phyloP scores from a whole-genome alignment of 2,888 invertebrate species.

The Danaus chrysippus region DNA sequence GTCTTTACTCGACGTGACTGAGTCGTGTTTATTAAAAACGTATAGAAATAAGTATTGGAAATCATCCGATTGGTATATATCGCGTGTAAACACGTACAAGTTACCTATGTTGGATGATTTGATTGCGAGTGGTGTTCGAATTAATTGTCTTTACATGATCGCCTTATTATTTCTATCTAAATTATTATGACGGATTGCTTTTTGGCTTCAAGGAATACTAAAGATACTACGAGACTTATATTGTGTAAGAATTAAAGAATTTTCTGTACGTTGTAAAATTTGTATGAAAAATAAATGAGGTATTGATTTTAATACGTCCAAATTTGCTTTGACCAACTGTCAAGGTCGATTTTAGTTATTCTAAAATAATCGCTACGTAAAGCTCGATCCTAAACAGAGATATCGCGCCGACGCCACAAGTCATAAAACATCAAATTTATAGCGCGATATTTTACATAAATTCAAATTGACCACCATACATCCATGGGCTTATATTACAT shows the following conservation, averaged over 20 bases:
- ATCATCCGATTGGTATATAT: constrained; percentile 26
- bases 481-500: constrained; percentile 68
- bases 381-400: constrained; percentile 59
- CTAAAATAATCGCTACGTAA: constrained; percentile 21
- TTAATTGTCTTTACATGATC: constrained; percentile 27
- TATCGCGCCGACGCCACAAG: constrained; percentile 58
- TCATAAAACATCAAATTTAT: constrained; percentile 77
- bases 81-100: constrained; percentile 25
- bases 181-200: constrained; percentile 16
- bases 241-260: neutral
- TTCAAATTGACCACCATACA: constrained; percentile 70
- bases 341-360: constrained; percentile 19
- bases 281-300: neutral
- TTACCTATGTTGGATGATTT: constrained; percentile 23
- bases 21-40: constrained; percentile 29
- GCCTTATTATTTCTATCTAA: constrained; percentile 25
- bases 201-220: neutral
- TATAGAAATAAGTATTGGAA: constrained; percentile 25
- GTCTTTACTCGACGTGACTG: constrained; percentile 49
- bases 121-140: constrained; percentile 24
- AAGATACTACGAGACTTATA: neutral
- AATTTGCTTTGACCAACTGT: constrained; percentile 25
- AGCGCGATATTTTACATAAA: constrained; percentile 76
- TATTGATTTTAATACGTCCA: neutral
- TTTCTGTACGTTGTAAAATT: neutral